Base-by-base conservation (phyloP, 2,113 vertebrate genomes). In the Psammodynastes pulverulentus region DNA sequence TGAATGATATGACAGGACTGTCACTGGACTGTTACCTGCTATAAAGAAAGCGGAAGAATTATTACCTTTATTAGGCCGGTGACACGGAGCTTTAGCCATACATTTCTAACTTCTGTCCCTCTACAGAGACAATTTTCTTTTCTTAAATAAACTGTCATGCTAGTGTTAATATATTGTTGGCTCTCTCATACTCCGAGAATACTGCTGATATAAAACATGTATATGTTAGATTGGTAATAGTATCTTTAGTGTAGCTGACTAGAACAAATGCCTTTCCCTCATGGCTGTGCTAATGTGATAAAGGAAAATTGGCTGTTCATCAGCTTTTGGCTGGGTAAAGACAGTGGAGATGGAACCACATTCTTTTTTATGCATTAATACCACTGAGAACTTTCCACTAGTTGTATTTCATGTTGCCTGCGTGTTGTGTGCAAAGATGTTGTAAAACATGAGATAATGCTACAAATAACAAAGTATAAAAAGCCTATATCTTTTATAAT, bases 141-240 rank as follows among this genome's bases (percentile, higher is more conserved):
- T 99, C 99, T 99, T 99, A 99, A 99, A 99, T 99, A 99, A 99
- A 99, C 99, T 99, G 99, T 99, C 99, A 99, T 98, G 98, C 98
- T 98, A 98, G 98, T 98, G 98, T 98, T 99, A 99, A 99, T 99
- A 99, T 99, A 99, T 99, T 98, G 98, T 98, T 98, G 97, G 98
- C 98, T 98, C 97, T 97, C 97, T 98, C 98, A 98, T 98, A 98
- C 98, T 98, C 96, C 93, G 98, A 98, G 98, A 98, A 98, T 98
- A 98, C 98, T 97, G 98, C 98, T 98, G 98, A 98, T 99, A 99
- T 99, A 99, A 99, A 99, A 98, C 99, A 99, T 99, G 99, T 99
- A 99, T 99, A 99, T 99, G 98, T 99, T 99, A 98, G 99, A 99
- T 99, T 99, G 99, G 99, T 99, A 99, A 99, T 99, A 99, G 99